phyloP scores from a whole-genome alignment of 2,888 invertebrate species.

The Anoncus sp. region DNA sequence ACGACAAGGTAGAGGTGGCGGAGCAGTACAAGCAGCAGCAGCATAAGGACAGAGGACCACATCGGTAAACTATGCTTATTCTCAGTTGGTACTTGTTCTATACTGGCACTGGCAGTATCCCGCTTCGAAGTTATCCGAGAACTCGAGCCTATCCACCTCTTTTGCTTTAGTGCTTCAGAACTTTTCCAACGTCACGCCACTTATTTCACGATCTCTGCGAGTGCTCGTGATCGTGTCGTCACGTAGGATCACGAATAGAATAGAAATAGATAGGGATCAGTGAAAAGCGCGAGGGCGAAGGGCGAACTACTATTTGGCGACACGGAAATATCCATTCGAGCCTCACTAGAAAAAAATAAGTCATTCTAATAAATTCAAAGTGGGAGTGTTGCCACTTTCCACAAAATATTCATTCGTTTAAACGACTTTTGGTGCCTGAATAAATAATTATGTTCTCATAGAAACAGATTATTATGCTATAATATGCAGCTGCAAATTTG shows the following conservation, averaged over 20 bases:
- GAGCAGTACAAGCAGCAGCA: conserved; percentile 44
- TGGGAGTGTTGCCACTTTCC: not conserved
- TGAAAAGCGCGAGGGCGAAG: conserved; percentile 25
- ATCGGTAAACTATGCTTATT: conserved; percentile 59
- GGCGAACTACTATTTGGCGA: conserved; percentile 33
- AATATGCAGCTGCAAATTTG: not conserved
- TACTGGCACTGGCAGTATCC: conserved; percentile 24
- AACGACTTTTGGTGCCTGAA: no score
- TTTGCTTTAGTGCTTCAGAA: conserved; percentile 20
- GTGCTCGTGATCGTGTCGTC: conserved; percentile 60
- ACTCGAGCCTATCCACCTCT: conserved; percentile 43
- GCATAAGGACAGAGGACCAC: conserved; percentile 45
- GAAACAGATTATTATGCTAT: not conserved
- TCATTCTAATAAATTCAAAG: conserved; percentile 1
- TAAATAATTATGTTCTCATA: not conserved
- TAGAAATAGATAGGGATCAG: conserved; percentile 44
- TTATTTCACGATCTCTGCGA: conserved; percentile 58
- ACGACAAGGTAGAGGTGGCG: conserved; percentile 52
- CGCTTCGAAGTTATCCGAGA: conserved; percentile 54
- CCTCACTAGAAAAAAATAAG: not conserved
- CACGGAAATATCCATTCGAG: conserved; percentile 16
- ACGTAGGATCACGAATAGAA: conserved; percentile 48
- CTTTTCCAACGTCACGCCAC: conserved; percentile 56
- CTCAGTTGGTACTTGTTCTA: conserved; percentile 41
- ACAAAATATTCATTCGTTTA: not conserved